These are phyloP conservation scores for Ophion obscuratus DNA, from an alignment of 2,888 invertebrate genomes.

Conservation along the genomic window DNA sequence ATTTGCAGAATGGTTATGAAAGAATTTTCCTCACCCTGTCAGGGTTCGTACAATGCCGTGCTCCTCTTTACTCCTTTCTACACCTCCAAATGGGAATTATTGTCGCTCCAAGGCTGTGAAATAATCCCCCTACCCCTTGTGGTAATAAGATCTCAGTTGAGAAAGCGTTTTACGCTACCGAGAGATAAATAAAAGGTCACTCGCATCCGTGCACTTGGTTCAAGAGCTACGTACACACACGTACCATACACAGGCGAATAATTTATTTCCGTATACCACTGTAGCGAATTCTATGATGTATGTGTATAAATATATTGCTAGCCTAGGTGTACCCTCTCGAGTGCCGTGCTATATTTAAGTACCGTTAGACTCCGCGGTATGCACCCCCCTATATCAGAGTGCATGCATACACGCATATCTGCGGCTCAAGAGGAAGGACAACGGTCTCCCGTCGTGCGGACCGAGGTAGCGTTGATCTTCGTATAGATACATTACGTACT, in stretches of 20 bases:
- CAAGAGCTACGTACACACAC: background rate
- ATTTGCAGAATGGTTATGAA: constrained; percentile 79
- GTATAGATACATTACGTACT: background rate
- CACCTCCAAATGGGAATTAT: constrained; percentile 70
- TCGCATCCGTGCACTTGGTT: constrained; percentile 8
- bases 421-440: background rate
- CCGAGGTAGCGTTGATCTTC: background rate
- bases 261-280: constrained; percentile 10
- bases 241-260: background rate
- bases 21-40: constrained; percentile 71
- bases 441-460: background rate
- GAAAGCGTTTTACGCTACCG: constrained; percentile 22
- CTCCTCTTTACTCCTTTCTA: constrained; percentile 30
- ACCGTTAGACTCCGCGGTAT: constrained; percentile 9
- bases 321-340: background rate
- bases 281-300: background rate
- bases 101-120: constrained; percentile 65
- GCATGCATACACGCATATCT: background rate
- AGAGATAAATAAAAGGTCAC: constrained; percentile 31
- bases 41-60: constrained; percentile 60
- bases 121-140: constrained; percentile 57
- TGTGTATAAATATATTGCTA: background rate
- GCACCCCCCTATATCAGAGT: background rate
- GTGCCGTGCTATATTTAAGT: constrained; percentile 19
- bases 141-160: constrained; percentile 67